phyloP scores from a whole-genome alignment of 2,113 vertebrate species.

The Galemys pyrenaicus region DNA sequence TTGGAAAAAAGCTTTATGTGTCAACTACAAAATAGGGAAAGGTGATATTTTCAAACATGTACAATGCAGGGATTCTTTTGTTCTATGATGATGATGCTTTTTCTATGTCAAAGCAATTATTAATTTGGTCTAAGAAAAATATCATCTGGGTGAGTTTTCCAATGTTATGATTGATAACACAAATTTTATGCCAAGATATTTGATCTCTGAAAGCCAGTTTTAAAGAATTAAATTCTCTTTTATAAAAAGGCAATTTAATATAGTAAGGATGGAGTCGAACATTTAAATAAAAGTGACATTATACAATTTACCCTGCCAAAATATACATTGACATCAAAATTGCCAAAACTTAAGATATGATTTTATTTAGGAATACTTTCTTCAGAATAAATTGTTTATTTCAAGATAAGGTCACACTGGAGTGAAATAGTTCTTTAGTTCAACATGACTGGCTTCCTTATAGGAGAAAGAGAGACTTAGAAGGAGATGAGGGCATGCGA shows the following conservation, averaged over 20 bases:
- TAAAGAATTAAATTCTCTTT: background rate
- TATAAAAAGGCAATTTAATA: background rate
- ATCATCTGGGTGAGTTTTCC: background rate
- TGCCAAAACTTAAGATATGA: background rate
- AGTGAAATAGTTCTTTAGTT: no score
- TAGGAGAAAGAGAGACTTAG: no score
- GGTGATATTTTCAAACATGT: background rate
- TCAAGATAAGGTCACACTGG: no score
- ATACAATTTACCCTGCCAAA: background rate
- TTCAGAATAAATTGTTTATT: no score
- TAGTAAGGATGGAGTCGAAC: background rate
- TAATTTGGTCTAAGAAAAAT: background rate
- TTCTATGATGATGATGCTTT: background rate
- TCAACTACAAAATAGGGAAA: background rate
- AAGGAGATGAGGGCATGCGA: no score
- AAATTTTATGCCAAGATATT: background rate
- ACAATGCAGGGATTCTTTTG: background rate
- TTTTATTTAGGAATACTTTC: background rate
- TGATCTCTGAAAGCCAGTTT: background rate
- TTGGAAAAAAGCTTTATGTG: background rate
- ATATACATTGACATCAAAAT: background rate
- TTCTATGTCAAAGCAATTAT: background rate
- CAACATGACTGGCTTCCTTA: no score
- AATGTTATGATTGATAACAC: background rate
- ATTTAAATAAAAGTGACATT: background rate